A percentile compares a stretch with the other conserved stretches of the same genome.
Evolutionary conservation across 2,797 vertebrate species (phyloP).

Genomic region (Schizopygopsis pylzovi): DNA sequence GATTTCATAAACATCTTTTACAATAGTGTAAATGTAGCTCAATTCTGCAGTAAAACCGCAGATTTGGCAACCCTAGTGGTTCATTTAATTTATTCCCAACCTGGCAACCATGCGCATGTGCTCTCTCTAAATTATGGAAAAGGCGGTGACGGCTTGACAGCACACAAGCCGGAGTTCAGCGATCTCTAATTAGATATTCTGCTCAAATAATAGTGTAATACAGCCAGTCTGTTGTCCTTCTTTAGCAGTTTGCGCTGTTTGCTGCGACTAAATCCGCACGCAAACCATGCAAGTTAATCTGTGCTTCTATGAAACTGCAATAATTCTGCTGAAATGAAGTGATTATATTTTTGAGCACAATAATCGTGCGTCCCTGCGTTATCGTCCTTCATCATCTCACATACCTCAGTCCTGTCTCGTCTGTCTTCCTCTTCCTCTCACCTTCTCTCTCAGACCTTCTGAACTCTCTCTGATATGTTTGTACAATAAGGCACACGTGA

Average conservation of each 20-base stretch:
- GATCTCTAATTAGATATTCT: too few species aligned
- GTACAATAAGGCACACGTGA: constrained; percentile 63
- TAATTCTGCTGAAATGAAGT: not conserved
- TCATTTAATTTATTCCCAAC: not conserved
- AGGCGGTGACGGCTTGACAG: too few species aligned
- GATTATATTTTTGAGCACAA: not conserved
- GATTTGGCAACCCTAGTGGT: not conserved
- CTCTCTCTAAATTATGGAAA: too few species aligned
- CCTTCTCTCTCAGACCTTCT: constrained; percentile 9
- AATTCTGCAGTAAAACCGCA: not conserved
- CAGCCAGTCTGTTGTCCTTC: too few species aligned
- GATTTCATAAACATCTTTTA: too few species aligned
- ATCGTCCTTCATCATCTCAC: not conserved
- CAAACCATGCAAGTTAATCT: not conserved
- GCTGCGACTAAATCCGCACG: not conserved
- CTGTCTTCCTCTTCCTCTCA: constrained; percentile 9
- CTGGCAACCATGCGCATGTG: not conserved
- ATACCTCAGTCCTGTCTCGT: not conserved
- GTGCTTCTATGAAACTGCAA: not conserved
- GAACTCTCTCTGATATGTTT: constrained; percentile 59
- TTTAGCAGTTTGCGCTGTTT: too few species aligned
- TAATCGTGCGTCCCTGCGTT: not conserved
- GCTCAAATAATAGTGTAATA: too few species aligned
- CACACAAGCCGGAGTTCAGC: too few species aligned
- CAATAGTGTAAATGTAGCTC: not conserved